phyloP scores from a whole-genome alignment of 64 coral and sea anemone species.

The Pocillopora damicornis region DNA sequence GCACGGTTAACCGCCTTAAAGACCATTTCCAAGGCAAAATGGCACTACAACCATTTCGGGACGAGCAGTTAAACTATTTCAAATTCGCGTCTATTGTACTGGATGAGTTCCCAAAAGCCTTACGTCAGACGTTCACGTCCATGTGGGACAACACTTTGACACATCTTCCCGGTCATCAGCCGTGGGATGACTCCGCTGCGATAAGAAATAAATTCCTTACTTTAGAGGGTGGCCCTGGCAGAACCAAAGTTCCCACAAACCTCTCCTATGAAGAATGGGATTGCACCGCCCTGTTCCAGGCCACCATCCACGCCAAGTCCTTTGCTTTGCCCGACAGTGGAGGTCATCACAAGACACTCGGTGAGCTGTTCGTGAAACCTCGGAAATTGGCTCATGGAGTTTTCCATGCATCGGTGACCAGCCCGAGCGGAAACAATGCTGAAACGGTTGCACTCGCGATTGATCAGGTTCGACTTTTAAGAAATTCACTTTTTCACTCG shows the following conservation, averaged over 20 bases:
- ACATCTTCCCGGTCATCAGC: background rate
- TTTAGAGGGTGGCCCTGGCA: background rate
- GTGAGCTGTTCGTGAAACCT: too few relatives aligned
- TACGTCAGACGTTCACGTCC: background rate
- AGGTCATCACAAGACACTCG: too few relatives aligned
- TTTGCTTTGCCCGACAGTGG: background rate
- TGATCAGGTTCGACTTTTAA: conserved; percentile 1
- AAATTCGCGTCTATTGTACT: background rate
- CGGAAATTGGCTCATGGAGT: too few relatives aligned
- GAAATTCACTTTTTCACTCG: conserved; percentile 1
- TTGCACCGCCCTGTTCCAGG: background rate
- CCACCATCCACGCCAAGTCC: background rate
- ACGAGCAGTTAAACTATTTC: background rate
- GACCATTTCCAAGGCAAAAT: background rate
- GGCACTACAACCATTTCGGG: background rate
- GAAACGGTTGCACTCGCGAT: background rate
- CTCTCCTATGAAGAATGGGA: background rate
- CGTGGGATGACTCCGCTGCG: background rate
- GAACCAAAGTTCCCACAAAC: background rate
- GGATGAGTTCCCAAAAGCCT: conserved; percentile 2
- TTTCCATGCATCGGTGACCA: background rate
- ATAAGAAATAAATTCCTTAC: background rate
- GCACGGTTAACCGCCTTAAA: too few relatives aligned
- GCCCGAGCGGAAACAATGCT: background rate
- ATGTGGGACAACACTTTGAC: background rate